These are phyloP conservation scores for Agriopis aurantiaria DNA, from an alignment of 2,888 invertebrate species.

Conservation along the genomic window DNA sequence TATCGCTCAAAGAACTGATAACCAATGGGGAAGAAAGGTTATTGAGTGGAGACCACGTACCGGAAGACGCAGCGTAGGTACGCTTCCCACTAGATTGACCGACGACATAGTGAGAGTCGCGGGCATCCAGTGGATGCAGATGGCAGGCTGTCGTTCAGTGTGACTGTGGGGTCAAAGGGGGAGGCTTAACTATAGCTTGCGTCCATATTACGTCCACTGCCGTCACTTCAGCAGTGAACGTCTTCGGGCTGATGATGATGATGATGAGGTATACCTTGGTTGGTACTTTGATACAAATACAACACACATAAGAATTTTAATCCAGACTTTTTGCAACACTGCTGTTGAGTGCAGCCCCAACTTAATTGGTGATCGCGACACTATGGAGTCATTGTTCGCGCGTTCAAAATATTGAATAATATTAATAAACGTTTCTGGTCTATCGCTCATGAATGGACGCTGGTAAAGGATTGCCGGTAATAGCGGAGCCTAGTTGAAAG, in stretches of 20 bases:
- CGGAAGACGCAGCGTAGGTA: no score
- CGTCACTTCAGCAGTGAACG: no score
- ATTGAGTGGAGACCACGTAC: no score
- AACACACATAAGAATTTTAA: slow-evolving; percentile 1
- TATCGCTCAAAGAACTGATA: no score
- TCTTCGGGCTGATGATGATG: not conserved
- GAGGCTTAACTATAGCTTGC: no score
- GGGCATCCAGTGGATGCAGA: no score
- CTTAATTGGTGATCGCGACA: slow-evolving; percentile 55
- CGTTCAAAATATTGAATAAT: slow-evolving; percentile 79
- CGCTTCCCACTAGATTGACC: no score
- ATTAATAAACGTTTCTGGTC: slow-evolving; percentile 76
- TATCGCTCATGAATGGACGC: slow-evolving; percentile 76
- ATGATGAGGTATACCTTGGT: not conserved
- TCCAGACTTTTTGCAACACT: slow-evolving; percentile 7
- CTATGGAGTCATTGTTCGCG: slow-evolving; percentile 61
- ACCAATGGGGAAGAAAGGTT: no score
- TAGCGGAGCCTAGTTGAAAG: slow-evolving; percentile 68
- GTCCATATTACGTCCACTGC: no score
- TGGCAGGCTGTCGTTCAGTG: no score
- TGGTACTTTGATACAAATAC: not conserved
- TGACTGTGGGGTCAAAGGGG: no score
- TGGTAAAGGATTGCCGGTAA: slow-evolving; percentile 79
- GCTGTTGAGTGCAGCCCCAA: slow-evolving; percentile 19
- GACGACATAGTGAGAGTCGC: no score